Evolutionary conservation across 2,113 vertebrate species (phyloP).

Genomic region (Micromys minutus): DNA sequence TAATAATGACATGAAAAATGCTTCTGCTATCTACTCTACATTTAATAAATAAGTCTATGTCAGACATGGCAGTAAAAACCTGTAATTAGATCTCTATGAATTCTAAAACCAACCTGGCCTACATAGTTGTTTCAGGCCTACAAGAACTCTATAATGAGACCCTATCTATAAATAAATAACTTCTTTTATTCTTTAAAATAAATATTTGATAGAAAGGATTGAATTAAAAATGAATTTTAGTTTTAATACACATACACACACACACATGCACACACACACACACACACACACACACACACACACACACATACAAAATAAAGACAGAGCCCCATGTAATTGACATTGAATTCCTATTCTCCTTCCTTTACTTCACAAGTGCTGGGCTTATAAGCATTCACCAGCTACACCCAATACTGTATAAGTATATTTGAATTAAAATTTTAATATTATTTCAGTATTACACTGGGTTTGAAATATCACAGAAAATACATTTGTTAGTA

Average conservation of each 20-base stretch:
- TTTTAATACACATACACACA: background rate
- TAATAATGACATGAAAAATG: background rate
- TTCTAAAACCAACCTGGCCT: background rate
- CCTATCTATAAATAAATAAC: background rate
- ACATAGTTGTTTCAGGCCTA: background rate
- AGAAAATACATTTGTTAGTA: conserved; percentile 29
- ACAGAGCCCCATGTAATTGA: too few relatives aligned
- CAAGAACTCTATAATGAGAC: background rate
- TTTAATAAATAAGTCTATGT: background rate
- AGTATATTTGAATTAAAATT: conserved; percentile 5
- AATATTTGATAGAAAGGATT: background rate
- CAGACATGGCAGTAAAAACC: too few relatives aligned
- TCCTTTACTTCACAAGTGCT: background rate
- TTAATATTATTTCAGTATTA: background rate
- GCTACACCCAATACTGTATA: background rate
- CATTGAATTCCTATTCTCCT: background rate
- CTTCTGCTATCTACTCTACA: background rate
- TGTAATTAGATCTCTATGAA: background rate
- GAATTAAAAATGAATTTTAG: background rate
- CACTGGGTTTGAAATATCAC: background rate
- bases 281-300: background rate
- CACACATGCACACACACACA: background rate
- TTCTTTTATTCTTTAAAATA: background rate
- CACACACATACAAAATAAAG: background rate
- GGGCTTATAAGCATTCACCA: background rate